phyloP scores from a whole-genome alignment of 2,797 vertebrate genomes.

The Pseudopleuronectes americanus region DNA sequence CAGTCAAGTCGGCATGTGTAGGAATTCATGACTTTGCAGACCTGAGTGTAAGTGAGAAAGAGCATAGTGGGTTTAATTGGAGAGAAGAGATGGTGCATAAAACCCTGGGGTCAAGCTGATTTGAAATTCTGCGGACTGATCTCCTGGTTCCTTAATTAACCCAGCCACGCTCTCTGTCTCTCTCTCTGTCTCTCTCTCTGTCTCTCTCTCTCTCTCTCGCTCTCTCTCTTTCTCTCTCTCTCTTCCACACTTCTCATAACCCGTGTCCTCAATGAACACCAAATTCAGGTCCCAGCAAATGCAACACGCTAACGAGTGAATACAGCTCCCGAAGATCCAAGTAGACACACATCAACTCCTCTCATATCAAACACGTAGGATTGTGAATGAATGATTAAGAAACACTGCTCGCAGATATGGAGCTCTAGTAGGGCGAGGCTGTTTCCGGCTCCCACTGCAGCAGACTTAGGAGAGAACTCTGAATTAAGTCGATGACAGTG shows the following conservation, averaged over 20 bases:
- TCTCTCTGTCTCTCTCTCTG: slow-evolving; percentile 27
- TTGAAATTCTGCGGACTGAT: slow-evolving; percentile 62
- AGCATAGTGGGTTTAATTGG: slow-evolving; percentile 62
- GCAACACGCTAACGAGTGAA: slow-evolving; percentile 34
- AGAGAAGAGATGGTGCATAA: slow-evolving; percentile 54
- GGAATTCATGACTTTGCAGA: slow-evolving; percentile 57
- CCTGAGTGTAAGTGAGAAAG: slow-evolving; percentile 39
- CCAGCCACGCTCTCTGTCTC: slow-evolving; percentile 27
- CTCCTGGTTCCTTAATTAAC: slow-evolving; percentile 63
- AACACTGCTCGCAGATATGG: slow-evolving; percentile 43
- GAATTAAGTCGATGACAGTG: slow-evolving; percentile 30
- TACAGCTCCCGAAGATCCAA: slow-evolving; percentile 28
- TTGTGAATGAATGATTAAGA: slow-evolving; percentile 64
- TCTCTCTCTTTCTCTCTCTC: slow-evolving; percentile 9
- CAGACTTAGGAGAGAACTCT: slow-evolving; percentile 28
- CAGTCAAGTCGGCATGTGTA: slow-evolving; percentile 18
- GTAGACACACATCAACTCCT: slow-evolving; percentile 49
- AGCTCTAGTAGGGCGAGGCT: slow-evolving; percentile 45
- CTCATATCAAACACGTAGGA: slow-evolving; percentile 41
- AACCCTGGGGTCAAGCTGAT: slow-evolving; percentile 60
- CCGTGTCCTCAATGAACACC: slow-evolving; percentile 30
- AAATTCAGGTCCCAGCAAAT: slow-evolving; percentile 25
- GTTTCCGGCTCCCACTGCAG: slow-evolving; percentile 38
- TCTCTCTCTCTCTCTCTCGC: slow-evolving; percentile 5
- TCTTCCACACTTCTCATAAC: slow-evolving; percentile 19